phyloP scores from a whole-genome alignment of 2,888 invertebrate genomes.

The Polietes domitor region DNA sequence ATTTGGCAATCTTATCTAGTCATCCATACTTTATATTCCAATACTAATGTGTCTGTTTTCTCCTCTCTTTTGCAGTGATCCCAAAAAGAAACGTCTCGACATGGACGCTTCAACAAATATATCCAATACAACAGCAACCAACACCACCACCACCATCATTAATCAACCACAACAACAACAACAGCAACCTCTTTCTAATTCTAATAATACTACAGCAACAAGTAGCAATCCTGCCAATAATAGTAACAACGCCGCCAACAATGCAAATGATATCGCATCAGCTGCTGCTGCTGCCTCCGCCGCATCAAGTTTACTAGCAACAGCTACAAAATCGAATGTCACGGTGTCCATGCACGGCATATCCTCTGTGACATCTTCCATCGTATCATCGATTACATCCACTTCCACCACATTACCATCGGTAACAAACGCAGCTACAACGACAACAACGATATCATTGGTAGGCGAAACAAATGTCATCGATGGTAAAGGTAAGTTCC shows the following conservation, averaged over 20 bases:
- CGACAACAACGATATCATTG: constrained; percentile 65
- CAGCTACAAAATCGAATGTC: constrained; percentile 66
- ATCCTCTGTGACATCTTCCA: constrained; percentile 37
- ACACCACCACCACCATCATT: constrained; percentile 42
- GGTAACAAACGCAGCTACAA: constrained; percentile 50
- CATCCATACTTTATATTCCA: constrained; percentile 15
- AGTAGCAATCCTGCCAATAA: constrained; percentile 71
- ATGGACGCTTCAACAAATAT: constrained; percentile 70
- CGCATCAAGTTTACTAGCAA: constrained; percentile 64
- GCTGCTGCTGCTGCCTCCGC: constrained; percentile 43
- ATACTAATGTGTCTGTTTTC: constrained; percentile 38
- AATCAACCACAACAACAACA: constrained; percentile 67
- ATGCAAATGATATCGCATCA: constrained; percentile 53
- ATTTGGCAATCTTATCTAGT: neutral
- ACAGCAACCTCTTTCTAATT: constrained; percentile 61
- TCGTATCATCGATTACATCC: constrained; percentile 52
- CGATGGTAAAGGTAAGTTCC: constrained; percentile 83
- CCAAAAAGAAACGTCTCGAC: constrained; percentile 79
- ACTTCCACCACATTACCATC: constrained; percentile 63
- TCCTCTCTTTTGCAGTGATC: constrained; percentile 74
- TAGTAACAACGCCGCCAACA: constrained; percentile 62
- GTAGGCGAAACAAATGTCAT: constrained; percentile 70
- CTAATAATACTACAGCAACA: constrained; percentile 62
- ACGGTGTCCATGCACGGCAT: constrained; percentile 44
- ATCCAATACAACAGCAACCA: constrained; percentile 53